Percentiles rank a stretch among this genome's conserved stretches.
Conservation (phyloP, 1,140 invertebrate genomes). For the Drosophila jambulina region DNA sequence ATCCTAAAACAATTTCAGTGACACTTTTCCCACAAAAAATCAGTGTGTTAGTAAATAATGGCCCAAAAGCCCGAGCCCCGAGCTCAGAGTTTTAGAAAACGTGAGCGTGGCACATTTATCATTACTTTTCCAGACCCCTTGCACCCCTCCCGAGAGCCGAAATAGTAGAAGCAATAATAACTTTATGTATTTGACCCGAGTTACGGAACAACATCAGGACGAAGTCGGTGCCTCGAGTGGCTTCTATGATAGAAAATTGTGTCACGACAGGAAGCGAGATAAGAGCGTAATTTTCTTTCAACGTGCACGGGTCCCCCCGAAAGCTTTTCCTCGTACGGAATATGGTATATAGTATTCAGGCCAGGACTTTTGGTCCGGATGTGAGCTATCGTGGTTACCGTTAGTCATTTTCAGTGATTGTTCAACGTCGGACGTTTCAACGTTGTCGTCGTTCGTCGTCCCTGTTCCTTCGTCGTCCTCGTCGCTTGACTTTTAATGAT, state of each 20-base stretch:
- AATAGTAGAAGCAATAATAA: slow-evolving; percentile 75
- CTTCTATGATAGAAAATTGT: slow-evolving; percentile 83
- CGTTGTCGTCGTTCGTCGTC: slow-evolving; percentile 47
- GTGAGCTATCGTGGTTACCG: slow-evolving; percentile 82
- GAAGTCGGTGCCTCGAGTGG: slow-evolving; percentile 51
- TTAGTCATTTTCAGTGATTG: slow-evolving; percentile 84
- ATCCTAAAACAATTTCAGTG: not conserved
- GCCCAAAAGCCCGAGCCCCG: not conserved
- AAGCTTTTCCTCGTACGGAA: slow-evolving; percentile 56
- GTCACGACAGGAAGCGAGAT: slow-evolving; percentile 85
- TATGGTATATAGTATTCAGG: slow-evolving; percentile 7
- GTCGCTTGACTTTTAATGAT: slow-evolving; percentile 80
- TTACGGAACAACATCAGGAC: slow-evolving; percentile 21
- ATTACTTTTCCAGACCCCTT: slow-evolving; percentile 29
- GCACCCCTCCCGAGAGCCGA: not conserved
- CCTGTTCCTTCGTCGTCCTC: slow-evolving; percentile 38
- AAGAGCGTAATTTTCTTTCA: slow-evolving; percentile 84
- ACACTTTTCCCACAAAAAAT: slow-evolving; percentile 17
- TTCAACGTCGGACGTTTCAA: slow-evolving; percentile 68
- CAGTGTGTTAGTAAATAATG: slow-evolving; percentile 65
- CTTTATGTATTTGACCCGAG: slow-evolving; percentile 75
- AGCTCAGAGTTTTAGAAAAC: slow-evolving; percentile 45
- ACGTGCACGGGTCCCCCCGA: slow-evolving; percentile 55
- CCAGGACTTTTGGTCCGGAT: slow-evolving; percentile 65
- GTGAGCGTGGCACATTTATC: slow-evolving; percentile 78